Percentiles rank a stretch among this genome's conserved stretches.
Conservation (phyloP, 2,113 vertebrate genomes). For the Pachycephala philippinensis region DNA sequence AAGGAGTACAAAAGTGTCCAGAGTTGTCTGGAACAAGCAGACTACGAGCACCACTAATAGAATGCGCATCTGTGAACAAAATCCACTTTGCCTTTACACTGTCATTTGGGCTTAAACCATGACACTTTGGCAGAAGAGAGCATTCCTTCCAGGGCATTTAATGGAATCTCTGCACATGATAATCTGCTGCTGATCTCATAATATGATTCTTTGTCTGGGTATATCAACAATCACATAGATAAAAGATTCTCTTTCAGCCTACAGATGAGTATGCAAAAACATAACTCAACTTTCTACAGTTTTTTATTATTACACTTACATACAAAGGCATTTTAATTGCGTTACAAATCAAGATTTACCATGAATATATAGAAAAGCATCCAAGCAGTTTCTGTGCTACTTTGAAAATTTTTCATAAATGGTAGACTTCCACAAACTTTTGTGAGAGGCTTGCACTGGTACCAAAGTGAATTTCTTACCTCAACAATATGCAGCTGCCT, state of each 20-base stretch:
- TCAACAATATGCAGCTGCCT: neutral
- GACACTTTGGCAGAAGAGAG: neutral
- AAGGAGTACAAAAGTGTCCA: neutral
- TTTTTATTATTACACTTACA: neutral
- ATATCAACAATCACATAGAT: neutral
- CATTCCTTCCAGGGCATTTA: neutral
- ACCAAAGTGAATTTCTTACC: neutral
- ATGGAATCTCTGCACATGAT: neutral
- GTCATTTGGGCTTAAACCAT: neutral
- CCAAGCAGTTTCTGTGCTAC: neutral
- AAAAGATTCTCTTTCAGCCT: neutral
- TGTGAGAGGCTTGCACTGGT: neutral
- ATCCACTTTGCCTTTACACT: neutral
- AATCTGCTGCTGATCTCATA: neutral
- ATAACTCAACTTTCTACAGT: neutral
- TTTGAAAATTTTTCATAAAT: neutral
- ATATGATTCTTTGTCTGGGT: neutral
- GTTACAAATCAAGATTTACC: neutral
- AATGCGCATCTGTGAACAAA: neutral
- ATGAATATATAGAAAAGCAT: neutral
- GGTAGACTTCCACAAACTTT: neutral
- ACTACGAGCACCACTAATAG: fast-evolving
- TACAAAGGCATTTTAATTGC: neutral
- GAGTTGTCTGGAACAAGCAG: neutral
- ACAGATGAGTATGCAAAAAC: neutral